phyloP scores from a whole-genome alignment of 2,113 vertebrate genomes.

The Lipotes vexillifer region DNA sequence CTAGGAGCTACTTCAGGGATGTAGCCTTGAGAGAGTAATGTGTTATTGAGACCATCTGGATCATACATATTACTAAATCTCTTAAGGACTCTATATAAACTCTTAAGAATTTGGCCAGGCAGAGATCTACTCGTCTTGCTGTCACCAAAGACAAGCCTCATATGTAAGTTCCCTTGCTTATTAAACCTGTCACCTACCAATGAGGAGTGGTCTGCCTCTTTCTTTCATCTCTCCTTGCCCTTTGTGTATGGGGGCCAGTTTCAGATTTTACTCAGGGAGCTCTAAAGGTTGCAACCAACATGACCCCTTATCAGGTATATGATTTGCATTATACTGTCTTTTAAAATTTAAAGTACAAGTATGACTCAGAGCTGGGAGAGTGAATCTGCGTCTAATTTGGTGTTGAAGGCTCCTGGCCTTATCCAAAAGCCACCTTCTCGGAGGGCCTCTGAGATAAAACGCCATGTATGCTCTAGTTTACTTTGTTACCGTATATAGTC shows the following conservation, averaged over 20 bases:
- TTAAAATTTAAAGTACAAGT: not conserved
- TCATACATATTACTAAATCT: not conserved
- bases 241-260: not conserved
- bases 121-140: not conserved
- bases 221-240: not conserved
- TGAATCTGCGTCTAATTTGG: not conserved
- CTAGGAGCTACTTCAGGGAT: too few relatives aligned
- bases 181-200: not conserved
- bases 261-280: not conserved
- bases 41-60: not conserved
- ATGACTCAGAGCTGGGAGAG: not conserved
- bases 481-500: not conserved
- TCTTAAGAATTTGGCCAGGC: not conserved
- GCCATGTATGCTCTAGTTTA: not conserved
- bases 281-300: not conserved
- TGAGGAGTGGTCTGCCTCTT: not conserved
- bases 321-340: not conserved
- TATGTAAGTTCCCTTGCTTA: not conserved
- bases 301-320: not conserved
- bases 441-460: not conserved
- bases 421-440: not conserved
- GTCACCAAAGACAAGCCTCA: not conserved
- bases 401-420: not conserved
- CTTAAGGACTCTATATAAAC: too few relatives aligned
- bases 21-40: not conserved